Base-by-base conservation (phyloP, 2,113 vertebrate species). In the Phrynosoma blainvillii region DNA sequence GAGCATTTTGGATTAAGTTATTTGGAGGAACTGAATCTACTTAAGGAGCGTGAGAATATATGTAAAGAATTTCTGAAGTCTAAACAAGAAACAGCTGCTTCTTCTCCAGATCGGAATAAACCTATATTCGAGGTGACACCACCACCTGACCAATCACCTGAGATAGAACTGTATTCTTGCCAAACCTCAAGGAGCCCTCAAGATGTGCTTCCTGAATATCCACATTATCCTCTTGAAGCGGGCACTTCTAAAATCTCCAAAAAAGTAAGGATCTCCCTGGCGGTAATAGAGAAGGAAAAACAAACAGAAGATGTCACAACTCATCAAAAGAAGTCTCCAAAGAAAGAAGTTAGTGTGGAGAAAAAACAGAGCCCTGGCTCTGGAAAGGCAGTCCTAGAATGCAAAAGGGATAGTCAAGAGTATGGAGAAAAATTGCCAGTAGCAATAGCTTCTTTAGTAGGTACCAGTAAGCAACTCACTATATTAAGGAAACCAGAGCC, bases 11-110 rank as follows among this genome's bases (percentile, higher is more conserved):
- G 91, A 71, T 89, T 94, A 91, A 97, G 91, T 85, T 87, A 79
- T 84, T 87, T 88, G 78, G 96, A 96, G 88, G 93, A 97, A 90
- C 3, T 93, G 30, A 94, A 80, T 90, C 47, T 92, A 25, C 89
- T 95, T 84, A 95, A 94, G 84, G 94, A 96, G 71, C 71, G 88
- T 18, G 94, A 96, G 84, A 94, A 91, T 84, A 1, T 94, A 73
- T 90, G 92, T 2, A 21, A 87, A 85, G 87, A 94, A 32, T 93
- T 89, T 82, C 87, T 93, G 59, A 87, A n/a, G 66, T 91, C 96
- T 84, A 94, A 95, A 92, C 74, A 94, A 92, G 85, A 80, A 66
- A 10, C 89, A 89, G 91, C 81, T 52, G 62, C 74, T 86, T 40
- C 40, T 82, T 54, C 54, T 83, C 84, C 75, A 74, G 87, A 84